These are phyloP conservation scores for Enteromius afrohamiltoni DNA, from an alignment of 2,797 vertebrate genomes.

Conservation along the genomic window DNA sequence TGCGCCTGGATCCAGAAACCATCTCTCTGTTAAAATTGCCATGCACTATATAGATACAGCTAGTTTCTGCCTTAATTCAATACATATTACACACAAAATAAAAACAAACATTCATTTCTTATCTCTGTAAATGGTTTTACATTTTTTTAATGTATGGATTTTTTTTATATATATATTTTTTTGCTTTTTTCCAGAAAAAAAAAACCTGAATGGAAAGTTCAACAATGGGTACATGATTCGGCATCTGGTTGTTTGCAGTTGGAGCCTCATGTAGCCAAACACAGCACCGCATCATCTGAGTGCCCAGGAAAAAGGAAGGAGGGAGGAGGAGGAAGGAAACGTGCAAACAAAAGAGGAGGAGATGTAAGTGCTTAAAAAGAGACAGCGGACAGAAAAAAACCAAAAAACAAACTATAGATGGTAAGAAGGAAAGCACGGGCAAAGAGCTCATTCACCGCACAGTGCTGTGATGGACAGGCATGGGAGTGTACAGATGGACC, in stretches of 20 bases:
- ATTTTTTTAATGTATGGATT: conserved; percentile 62
- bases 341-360: conserved; percentile 24
- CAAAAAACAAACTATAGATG: conserved; percentile 3
- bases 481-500: conserved; percentile 46
- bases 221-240: conserved; percentile 61
- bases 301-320: conserved; percentile 43
- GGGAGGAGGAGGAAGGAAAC: not conserved
- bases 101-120: conserved; percentile 67
- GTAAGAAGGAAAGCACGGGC: conserved; percentile 28
- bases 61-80: conserved; percentile 73
- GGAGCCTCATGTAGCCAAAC: conserved; percentile 58
- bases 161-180: conserved; percentile 45
- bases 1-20: conserved; percentile 46
- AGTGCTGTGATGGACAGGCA: conserved; percentile 47
- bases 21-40: conserved; percentile 75
- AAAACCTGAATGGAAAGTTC: conserved; percentile 59
- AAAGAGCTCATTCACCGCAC: conserved; percentile 25
- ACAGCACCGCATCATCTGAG: conserved; percentile 65
- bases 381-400: too few species aligned
- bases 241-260: conserved; percentile 36
- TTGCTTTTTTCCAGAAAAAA: conserved; percentile 57
- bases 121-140: conserved; percentile 63
- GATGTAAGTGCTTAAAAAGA: conserved; percentile 14
- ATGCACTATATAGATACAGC: conserved; percentile 83
- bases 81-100: conserved; percentile 77